Percentiles rank a stretch among this genome's conserved stretches.
Conservation (phyloP, 1,140 invertebrate genomes). For the Eubasilissa regina region DNA sequence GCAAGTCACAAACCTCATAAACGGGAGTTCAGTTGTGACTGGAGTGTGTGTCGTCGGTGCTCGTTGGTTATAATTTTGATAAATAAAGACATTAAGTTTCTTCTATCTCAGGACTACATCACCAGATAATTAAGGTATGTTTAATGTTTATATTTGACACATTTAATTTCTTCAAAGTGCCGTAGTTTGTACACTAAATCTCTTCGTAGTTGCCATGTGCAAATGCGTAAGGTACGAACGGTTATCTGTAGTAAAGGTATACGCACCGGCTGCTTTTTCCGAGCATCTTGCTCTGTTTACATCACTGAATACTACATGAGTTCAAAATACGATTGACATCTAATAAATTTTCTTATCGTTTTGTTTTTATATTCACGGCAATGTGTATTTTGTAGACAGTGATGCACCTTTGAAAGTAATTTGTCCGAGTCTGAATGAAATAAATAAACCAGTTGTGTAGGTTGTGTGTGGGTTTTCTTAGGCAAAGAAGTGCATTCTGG, state of each 20-base stretch:
- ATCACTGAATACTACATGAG: constrained; percentile 23
- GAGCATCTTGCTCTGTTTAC: constrained; percentile 46
- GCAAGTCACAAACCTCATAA: constrained; percentile 29
- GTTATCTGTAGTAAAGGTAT: constrained; percentile 49
- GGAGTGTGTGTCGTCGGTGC: constrained; percentile 37
- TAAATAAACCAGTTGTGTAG: constrained; percentile 52
- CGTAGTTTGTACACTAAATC: constrained; percentile 8
- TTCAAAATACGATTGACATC: no score
- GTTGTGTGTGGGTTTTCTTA: constrained; percentile 42
- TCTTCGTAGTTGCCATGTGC: constrained; percentile 49
- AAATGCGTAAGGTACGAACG: constrained; percentile 53
- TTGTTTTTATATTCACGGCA: no score
- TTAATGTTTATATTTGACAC: constrained; percentile 2
- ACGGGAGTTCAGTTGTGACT: constrained; percentile 30
- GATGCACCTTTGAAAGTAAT: neutral
- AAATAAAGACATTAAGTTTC: constrained; percentile 41
- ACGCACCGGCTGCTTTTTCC: constrained; percentile 46
- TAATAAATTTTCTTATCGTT: no score
- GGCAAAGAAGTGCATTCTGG: constrained; percentile 43
- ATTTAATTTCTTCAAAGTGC: neutral
- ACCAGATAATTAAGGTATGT: constrained; percentile 40
- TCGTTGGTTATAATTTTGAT: constrained; percentile 39
- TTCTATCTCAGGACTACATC: neutral
- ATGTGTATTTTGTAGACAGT: neutral
- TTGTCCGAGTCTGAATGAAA: constrained; percentile 16